Conservation (phyloP, 2,888 invertebrate species). For the Limnephilus marmoratus region DNA sequence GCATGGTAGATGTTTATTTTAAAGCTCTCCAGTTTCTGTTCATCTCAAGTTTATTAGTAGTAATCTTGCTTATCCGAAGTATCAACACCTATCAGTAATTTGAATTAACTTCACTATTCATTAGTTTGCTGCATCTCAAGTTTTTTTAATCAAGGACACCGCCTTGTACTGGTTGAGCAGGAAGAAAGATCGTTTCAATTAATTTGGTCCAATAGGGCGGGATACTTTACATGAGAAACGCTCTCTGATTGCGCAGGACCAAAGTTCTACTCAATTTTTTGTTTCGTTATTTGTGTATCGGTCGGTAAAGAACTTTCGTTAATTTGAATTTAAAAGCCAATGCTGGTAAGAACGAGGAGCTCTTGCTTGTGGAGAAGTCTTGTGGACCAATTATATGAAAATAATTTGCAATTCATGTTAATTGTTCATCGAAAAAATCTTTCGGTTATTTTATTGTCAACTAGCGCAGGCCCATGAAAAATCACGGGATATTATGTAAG, state of each 20-base stretch:
- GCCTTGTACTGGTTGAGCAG: not conserved
- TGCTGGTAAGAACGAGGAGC: not conserved
- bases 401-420: too few relatives aligned
- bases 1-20: too few relatives aligned
- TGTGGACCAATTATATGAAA: too few relatives aligned
- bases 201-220: not conserved
- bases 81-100: not conserved
- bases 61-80: not conserved
- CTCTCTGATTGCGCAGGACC: not conserved
- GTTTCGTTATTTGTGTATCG: not conserved
- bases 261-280: constrained; percentile 1
- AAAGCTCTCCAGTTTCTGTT: too few relatives aligned
- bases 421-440: too few relatives aligned
- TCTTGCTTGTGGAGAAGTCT: not conserved
- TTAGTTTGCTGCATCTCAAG: too few relatives aligned
- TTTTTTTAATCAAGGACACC: not conserved
- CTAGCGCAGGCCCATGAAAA: too few relatives aligned
- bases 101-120: too few relatives aligned
- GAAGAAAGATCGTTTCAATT: constrained; percentile 42
- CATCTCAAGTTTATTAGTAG: too few relatives aligned
- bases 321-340: too few relatives aligned
- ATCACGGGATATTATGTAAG: too few relatives aligned
- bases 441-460: too few relatives aligned
- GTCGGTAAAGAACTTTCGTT: not conserved
- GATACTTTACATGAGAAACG: constrained; percentile 15